Evolutionary conservation across 2,888 invertebrate species (phyloP).

Genomic region (Apamea anceps): DNA sequence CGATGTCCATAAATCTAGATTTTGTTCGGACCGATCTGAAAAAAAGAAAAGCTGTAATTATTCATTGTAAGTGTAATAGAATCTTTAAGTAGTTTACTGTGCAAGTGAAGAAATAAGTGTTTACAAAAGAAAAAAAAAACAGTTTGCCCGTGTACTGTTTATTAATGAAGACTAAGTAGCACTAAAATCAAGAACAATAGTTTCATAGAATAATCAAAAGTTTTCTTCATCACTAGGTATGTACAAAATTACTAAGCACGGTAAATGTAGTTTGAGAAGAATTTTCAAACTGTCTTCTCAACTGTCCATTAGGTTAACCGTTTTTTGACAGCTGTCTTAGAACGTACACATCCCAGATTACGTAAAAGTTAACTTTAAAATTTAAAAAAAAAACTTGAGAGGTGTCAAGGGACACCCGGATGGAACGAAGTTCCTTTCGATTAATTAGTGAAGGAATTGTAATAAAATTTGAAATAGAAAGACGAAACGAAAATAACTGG

Average conservation of each 20-base stretch:
- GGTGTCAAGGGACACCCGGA: no score
- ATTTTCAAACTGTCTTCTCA: no score
- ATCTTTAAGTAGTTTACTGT: background rate
- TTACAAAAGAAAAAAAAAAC: background rate
- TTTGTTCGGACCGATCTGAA: conserved; percentile 5
- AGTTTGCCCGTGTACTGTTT: background rate
- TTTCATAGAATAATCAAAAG: background rate
- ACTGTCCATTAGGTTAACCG: no score
- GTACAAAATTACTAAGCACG: background rate
- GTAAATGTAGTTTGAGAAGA: background rate
- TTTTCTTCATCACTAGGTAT: background rate
- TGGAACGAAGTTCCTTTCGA: no score
- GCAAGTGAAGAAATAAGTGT: background rate
- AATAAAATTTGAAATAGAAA: no score
- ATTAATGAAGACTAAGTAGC: background rate
- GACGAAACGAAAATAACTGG: no score
- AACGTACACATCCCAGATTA: no score
- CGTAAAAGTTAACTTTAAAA: no score
- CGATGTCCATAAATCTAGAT: conserved; percentile 50
- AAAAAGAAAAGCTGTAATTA: background rate
- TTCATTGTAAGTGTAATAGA: background rate
- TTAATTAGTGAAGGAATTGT: no score
- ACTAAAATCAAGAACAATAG: background rate
- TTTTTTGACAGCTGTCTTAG: no score
- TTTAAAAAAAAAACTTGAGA: no score